Evolutionary conservation across 2,113 vertebrate genomes (phyloP).

Genomic region (Callipepla squamata): DNA sequence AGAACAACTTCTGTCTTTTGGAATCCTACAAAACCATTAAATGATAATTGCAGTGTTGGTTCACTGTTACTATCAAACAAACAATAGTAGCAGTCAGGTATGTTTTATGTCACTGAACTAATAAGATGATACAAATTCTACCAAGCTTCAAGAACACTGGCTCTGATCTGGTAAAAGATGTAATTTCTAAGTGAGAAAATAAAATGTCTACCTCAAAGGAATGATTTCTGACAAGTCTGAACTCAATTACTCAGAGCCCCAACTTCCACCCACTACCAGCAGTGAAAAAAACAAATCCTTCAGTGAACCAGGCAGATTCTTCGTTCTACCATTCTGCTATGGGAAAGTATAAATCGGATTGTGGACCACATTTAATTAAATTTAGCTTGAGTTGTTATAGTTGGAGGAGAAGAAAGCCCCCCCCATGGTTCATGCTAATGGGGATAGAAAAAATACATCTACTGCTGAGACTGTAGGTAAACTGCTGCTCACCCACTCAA

Average conservation of each 20-base stretch:
- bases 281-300: conserved; percentile 30
- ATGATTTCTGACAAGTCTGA: conserved; percentile 13
- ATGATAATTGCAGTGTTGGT: not conserved
- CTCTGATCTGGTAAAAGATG: not conserved
- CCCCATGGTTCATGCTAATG: not conserved
- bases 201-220: not conserved
- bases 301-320: not conserved
- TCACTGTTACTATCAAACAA: not conserved
- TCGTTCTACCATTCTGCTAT: not conserved
- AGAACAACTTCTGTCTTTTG: not conserved
- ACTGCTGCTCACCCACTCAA: not conserved
- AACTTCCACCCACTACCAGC: not conserved
- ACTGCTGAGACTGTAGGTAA: not conserved
- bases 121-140: not conserved
- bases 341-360: conserved; percentile 37
- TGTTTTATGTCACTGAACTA: not conserved
- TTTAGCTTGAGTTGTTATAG: conserved; percentile 18
- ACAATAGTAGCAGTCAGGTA: not conserved
- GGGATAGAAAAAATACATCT: not conserved
- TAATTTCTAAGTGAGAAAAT: conserved; percentile 12
- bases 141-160: not conserved
- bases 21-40: not conserved
- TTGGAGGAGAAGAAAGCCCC: not conserved
- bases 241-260: not conserved
- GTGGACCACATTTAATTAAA: conserved; percentile 41